Conservation (phyloP, 2,113 vertebrate species). For the Cygnus atratus region DNA sequence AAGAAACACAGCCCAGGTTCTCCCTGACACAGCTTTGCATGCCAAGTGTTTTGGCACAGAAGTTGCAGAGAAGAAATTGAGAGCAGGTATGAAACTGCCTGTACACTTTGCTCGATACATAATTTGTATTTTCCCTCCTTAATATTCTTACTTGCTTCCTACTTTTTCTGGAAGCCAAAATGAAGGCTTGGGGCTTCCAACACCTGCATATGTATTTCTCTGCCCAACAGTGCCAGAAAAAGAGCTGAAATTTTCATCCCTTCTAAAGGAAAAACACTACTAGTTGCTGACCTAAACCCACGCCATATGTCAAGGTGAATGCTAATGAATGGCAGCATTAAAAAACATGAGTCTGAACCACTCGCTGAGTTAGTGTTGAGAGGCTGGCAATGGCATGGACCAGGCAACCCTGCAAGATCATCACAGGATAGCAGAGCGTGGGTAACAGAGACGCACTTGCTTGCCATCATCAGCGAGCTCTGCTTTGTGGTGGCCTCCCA, state of each 20-base stretch:
- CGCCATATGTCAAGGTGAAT: rapidly evolving
- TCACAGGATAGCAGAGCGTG: not conserved
- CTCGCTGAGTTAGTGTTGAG: not conserved
- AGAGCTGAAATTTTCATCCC: not conserved
- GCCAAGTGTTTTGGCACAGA: not conserved
- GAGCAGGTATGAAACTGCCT: not conserved
- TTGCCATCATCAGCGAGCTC: not conserved
- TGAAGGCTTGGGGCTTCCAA: not conserved
- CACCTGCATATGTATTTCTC: not conserved
- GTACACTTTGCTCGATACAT: not conserved
- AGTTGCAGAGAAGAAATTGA: not conserved
- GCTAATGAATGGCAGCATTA: not conserved
- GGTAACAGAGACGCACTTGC: not conserved
- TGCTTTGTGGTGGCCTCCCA: not conserved
- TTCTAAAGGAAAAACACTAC: not conserved
- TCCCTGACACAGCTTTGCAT: not conserved
- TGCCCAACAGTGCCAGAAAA: not conserved
- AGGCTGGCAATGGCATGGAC: not conserved
- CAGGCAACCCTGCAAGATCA: not conserved
- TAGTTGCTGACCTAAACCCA: not conserved
- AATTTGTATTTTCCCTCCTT: not conserved
- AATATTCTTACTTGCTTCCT: not conserved
- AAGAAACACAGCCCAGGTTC: rapidly evolving
- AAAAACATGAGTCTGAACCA: not conserved
- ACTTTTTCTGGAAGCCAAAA: not conserved